A percentile compares a stretch with the other conserved stretches of the same genome.
These are phyloP conservation scores for Meloe dianella DNA, from an alignment of 2,888 invertebrate species.

Conservation along the genomic window DNA sequence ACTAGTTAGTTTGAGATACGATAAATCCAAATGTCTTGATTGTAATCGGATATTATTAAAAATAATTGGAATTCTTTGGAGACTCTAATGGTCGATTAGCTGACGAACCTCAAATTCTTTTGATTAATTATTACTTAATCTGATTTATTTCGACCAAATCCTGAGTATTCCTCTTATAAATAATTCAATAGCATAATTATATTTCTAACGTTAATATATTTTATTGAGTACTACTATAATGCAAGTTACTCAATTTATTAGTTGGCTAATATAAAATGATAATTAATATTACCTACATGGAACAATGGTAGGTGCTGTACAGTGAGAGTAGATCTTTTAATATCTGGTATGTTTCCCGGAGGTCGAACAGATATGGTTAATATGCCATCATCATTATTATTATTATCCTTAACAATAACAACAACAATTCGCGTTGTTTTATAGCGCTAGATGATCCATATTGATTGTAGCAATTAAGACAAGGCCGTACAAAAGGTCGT, in stretches of 20 bases:
- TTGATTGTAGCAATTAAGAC: conserved; percentile 53
- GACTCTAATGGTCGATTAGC: background rate
- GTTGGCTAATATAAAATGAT: conserved; percentile 36
- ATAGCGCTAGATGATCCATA: conserved; percentile 49
- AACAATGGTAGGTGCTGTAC: conserved; percentile 22
- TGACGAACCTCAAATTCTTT: background rate
- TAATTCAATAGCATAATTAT: conserved; percentile 1
- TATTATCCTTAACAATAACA: conserved; percentile 11
- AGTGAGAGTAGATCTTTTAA: conserved; percentile 29
- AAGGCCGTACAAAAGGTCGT: conserved; percentile 50
- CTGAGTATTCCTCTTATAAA: background rate
- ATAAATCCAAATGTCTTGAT: background rate
- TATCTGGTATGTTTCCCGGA: conserved; percentile 18
- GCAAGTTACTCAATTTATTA: conserved; percentile 23
- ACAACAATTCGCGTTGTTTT: conserved; percentile 42
- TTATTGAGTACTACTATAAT: conserved; percentile 21
- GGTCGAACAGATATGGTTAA: conserved; percentile 36
- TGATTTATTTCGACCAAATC: background rate
- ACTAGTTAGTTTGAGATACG: too few species aligned
- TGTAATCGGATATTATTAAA: background rate
- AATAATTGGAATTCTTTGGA: background rate
- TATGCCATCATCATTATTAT: conserved; percentile 35
- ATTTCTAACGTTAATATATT: background rate
- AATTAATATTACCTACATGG: conserved; percentile 28
- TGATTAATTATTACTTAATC: background rate